Base-by-base conservation (phyloP, 2,888 invertebrate genomes). In the Blera fallax region DNA sequence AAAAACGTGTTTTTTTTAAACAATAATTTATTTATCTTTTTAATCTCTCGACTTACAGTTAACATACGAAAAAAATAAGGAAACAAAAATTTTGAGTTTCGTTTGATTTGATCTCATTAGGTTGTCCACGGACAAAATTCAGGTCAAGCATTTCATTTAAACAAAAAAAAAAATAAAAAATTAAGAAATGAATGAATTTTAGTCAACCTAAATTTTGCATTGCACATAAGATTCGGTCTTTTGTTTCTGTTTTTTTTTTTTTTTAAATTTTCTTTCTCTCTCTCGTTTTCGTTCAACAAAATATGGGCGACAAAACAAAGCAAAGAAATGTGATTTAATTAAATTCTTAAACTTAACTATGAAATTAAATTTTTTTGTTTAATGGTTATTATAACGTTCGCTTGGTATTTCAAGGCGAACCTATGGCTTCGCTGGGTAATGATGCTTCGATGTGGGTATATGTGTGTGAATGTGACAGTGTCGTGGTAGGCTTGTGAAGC, bases 131-230 rank as follows among this genome's bases (percentile, higher is more conserved):
- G 60, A 77, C 87, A 84, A 87, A 87, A 87, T 87, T 85, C 77
- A 87, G 88, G 87, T 87, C 81, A 87, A 87, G 80, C 76, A 76
- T 62, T 79, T 82, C 82, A 87, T 85, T 81, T 76, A 62, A 56
- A 54, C 56, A 45, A 45, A 54, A 67, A 58, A 24, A 34, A 58
- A 64, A 73, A 40, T 54, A 24, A 34, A 58, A 64, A 73, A 40
- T 54, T 32, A 50, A 77, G 21, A 45, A 67, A 60, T 54, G 77
- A 72, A 81, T 87, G 80, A 87, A 87, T 76, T 43, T 60, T 60
- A 81, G 81, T 88, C 88, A 87, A 88, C 88, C 88, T 88, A 85
- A 88, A 87, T 87, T 88, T 88, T 88, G 87, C 73, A 54, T 85
- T 65, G 52, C 54, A 69, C 58, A 32, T 58, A 50, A 40, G 69